phyloP scores from a whole-genome alignment of 2,888 invertebrate genomes.

The Pristionchus exspectatus region DNA sequence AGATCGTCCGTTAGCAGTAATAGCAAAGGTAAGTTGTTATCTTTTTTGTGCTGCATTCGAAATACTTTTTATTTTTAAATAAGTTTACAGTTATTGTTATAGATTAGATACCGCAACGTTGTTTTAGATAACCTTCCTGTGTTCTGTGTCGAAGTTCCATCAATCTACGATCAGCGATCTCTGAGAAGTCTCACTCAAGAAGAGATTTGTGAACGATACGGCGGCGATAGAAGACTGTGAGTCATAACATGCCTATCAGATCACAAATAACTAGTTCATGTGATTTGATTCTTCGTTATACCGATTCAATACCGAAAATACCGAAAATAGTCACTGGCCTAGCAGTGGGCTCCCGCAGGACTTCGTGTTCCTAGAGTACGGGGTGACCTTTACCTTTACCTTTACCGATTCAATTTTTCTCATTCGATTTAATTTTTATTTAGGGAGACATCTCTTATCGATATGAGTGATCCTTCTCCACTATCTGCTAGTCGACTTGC shows the following conservation, averaged over 20 bases:
- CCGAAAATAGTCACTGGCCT: no score
- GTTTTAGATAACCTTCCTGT: neutral
- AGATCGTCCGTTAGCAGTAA: neutral
- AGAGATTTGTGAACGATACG: neutral
- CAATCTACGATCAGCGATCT: conserved; percentile 1
- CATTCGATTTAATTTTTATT: no score
- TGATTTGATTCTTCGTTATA: neutral
- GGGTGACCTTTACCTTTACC: no score
- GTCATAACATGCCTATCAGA: neutral
- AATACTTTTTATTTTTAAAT: no score
- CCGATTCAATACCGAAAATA: no score
- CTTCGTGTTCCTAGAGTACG: no score
- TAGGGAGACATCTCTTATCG: neutral
- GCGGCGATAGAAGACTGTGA: neutral
- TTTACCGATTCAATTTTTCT: conserved; percentile 68
- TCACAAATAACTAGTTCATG: neutral
- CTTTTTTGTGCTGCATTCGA: neutral
- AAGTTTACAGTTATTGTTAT: no score
- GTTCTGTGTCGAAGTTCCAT: conserved; percentile 29
- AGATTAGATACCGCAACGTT: no score
- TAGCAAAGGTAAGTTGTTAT: neutral
- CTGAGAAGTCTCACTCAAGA: neutral
- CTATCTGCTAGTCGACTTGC: neutral
- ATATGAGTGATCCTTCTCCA: neutral
- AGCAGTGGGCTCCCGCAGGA: no score